A percentile compares a stretch with the other conserved stretches of the same genome.
Conservation (phyloP, 2,113 vertebrate species). For the Chinchilla lanigera region DNA sequence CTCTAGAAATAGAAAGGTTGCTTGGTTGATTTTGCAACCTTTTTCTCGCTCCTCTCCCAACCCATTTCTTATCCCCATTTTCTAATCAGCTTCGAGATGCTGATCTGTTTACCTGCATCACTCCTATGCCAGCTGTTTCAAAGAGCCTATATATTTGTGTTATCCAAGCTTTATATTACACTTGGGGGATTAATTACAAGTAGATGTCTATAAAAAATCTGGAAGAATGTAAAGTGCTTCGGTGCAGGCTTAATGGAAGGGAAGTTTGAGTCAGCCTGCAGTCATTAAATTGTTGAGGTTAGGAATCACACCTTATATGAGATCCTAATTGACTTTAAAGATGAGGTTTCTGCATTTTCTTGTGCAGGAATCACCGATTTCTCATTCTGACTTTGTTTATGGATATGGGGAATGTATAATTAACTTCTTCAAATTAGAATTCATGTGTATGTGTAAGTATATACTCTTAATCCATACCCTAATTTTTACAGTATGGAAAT, state of each 20-base stretch:
- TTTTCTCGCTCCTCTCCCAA: neutral
- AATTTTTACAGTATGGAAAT: neutral
- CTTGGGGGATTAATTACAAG: constrained; percentile 60
- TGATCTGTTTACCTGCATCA: neutral
- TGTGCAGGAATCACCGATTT: neutral
- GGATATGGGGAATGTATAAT: neutral
- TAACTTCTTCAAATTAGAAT: constrained; percentile 18
- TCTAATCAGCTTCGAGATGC: neutral
- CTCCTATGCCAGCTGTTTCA: neutral
- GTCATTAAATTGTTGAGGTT: neutral
- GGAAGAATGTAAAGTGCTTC: constrained; percentile 14
- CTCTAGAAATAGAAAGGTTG: neutral
- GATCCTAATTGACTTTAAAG: neutral
- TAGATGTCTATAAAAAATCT: constrained; percentile 1
- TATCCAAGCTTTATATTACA: neutral
- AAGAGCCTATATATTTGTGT: neutral
- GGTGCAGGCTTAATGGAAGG: neutral
- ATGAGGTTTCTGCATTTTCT: neutral
- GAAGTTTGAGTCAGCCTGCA: neutral
- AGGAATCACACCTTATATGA: constrained; percentile 7
- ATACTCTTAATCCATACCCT: neutral
- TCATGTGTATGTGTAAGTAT: neutral
- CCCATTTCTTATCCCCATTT: rapidly evolving
- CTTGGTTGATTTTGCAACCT: neutral
- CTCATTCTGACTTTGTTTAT: neutral